Evolutionary conservation across 1,140 invertebrate genomes (phyloP).

Genomic region (Micrasema minimum): DNA sequence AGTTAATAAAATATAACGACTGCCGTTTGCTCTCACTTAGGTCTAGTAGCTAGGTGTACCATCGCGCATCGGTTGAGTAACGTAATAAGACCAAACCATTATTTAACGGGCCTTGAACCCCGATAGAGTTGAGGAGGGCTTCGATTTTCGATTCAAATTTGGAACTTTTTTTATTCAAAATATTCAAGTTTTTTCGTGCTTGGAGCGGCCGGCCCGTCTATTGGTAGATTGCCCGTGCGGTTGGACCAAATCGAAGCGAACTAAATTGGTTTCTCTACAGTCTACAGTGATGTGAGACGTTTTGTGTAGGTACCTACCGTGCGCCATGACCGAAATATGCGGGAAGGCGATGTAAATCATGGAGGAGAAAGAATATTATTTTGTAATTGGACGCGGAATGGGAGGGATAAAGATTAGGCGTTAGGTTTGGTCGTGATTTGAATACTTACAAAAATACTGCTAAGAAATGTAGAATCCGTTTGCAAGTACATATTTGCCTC

Average conservation of each 20-base stretch:
- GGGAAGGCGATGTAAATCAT: background rate
- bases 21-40: slow-evolving; percentile 21
- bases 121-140: slow-evolving; percentile 11
- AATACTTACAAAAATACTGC: too few relatives aligned
- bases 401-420: too few relatives aligned
- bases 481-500: too few relatives aligned
- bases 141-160: slow-evolving; percentile 26
- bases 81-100: slow-evolving; percentile 13
- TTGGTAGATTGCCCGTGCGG: slow-evolving; percentile 8
- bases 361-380: background rate
- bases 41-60: too few relatives aligned
- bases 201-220: slow-evolving; percentile 10
- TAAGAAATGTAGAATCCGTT: too few relatives aligned
- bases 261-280: slow-evolving; percentile 11
- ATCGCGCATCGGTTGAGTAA: too few relatives aligned
- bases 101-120: slow-evolving; percentile 19
- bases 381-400: too few relatives aligned
- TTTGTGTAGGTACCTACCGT: background rate
- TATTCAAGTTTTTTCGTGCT: slow-evolving; percentile 11
- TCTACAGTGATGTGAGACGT: background rate
- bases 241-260: slow-evolving; percentile 4
- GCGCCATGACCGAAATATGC: background rate
- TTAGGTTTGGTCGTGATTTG: too few relatives aligned
- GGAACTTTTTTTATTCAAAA: slow-evolving; percentile 15
- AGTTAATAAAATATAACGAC: too few relatives aligned